Conservation (phyloP, 2,888 invertebrate species). For the Mythimna pallens region DNA sequence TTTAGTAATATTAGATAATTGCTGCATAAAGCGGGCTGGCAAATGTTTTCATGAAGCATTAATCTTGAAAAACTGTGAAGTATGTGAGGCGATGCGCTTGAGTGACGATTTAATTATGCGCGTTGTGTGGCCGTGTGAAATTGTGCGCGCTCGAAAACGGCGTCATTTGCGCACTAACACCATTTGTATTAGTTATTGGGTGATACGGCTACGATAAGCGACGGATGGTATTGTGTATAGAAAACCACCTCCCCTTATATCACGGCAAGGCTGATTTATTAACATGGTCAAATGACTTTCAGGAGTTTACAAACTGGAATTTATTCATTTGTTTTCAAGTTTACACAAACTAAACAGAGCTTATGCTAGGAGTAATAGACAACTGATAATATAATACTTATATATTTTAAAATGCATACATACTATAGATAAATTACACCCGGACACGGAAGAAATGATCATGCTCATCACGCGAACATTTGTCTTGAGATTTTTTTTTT, state of each 20-base stretch:
- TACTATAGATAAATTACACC: too few species aligned
- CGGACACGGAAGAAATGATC: too few species aligned
- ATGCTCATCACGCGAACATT: too few species aligned
- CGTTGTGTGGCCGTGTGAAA: slow-evolving; percentile 51
- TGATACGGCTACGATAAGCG: slow-evolving; percentile 8
- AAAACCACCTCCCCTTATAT: neutral
- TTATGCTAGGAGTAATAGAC: too few species aligned
- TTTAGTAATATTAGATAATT: neutral
- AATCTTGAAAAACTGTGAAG: slow-evolving; percentile 35
- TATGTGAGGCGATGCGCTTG: slow-evolving; percentile 44
- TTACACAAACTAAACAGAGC: too few species aligned
- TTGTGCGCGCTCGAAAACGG: slow-evolving; percentile 32
- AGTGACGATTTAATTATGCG: slow-evolving; percentile 57
- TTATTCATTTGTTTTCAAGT: too few species aligned
- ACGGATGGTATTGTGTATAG: too few species aligned
- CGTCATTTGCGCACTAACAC: slow-evolving; percentile 8
- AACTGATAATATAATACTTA: too few species aligned
- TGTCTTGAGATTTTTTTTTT: too few species aligned
- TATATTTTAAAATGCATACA: too few species aligned
- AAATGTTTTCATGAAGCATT: slow-evolving; percentile 11
- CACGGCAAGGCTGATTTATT: neutral
- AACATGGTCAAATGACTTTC: neutral
- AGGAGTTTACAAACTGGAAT: too few species aligned
- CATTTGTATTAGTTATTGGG: slow-evolving; percentile 1
- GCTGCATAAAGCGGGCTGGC: neutral